phyloP scores from a whole-genome alignment of 2,888 invertebrate genomes.

The Cataglyphis livida region DNA sequence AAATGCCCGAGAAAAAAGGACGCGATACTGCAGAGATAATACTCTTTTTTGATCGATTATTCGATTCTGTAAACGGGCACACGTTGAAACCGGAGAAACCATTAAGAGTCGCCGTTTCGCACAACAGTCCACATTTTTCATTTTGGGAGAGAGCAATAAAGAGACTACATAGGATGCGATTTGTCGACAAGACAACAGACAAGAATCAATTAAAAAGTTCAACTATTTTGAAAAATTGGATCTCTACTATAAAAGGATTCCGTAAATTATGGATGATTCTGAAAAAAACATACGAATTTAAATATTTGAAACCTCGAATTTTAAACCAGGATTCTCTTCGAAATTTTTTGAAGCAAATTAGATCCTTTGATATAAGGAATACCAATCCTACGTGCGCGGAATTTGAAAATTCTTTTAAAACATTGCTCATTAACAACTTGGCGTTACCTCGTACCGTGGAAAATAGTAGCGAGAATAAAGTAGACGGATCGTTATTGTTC shows the following conservation, averaged over 20 bases:
- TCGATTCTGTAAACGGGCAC: slow-evolving; percentile 46
- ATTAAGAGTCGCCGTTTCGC: slow-evolving; percentile 35
- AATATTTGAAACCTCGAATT: slow-evolving; percentile 34
- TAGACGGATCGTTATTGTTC: slow-evolving; percentile 41
- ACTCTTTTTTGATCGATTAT: slow-evolving; percentile 48
- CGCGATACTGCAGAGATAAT: slow-evolving; percentile 44
- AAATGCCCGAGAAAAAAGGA: slow-evolving; percentile 47
- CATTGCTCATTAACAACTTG: slow-evolving; percentile 33
- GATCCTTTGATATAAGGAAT: slow-evolving; percentile 2
- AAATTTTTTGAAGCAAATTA: slow-evolving; percentile 38
- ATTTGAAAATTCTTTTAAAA: slow-evolving; percentile 49
- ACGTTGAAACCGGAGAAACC: slow-evolving; percentile 37
- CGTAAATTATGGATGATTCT: slow-evolving; percentile 36
- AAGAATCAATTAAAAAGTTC: slow-evolving; percentile 27
- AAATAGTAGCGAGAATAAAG: slow-evolving; percentile 27
- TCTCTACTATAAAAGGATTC: slow-evolving; percentile 35
- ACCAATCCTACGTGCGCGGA: slow-evolving; percentile 39
- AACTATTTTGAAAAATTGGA: slow-evolving; percentile 34
- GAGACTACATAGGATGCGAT: slow-evolving; percentile 31
- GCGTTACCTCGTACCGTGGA: slow-evolving; percentile 3
- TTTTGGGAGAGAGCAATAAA: slow-evolving; percentile 40
- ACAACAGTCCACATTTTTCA: slow-evolving; percentile 29
- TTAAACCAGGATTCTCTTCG: slow-evolving; percentile 35
- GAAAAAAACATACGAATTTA: slow-evolving; percentile 16
- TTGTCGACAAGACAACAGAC: slow-evolving; percentile 7